Conservation (phyloP, 2,797 vertebrate genomes). For the Hemitrygon akajei region DNA sequence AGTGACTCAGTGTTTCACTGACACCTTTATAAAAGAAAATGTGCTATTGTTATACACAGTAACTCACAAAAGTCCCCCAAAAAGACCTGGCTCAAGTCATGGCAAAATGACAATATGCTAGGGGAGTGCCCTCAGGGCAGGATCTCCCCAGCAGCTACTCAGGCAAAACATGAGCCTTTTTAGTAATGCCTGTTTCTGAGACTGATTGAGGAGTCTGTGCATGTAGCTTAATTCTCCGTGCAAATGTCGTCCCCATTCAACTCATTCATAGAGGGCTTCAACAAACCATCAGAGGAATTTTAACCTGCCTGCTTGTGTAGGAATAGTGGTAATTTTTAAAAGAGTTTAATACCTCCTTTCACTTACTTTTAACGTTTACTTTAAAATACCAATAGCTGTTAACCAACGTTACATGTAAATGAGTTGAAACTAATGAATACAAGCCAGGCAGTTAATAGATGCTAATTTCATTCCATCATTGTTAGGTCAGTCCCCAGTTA, state of each 20-base stretch:
- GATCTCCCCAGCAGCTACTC: too few relatives aligned
- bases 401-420: neutral
- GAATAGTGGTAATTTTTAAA: neutral
- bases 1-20: too few relatives aligned
- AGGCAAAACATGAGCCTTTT: too few relatives aligned
- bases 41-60: too few relatives aligned
- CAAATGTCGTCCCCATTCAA: neutral
- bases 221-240: neutral
- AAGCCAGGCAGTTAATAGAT: neutral
- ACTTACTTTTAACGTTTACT: neutral
- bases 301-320: neutral
- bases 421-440: neutral
- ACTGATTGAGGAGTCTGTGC: too few relatives aligned
- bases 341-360: neutral
- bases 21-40: too few relatives aligned
- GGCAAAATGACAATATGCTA: too few relatives aligned
- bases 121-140: too few relatives aligned
- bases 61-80: too few relatives aligned
- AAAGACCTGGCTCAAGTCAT: too few relatives aligned
- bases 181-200: too few relatives aligned
- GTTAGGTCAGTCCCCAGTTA: too few relatives aligned
- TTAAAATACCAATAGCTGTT: neutral
- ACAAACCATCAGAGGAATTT: neutral
- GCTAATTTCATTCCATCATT: neutral
- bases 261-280: neutral